These are phyloP conservation scores for Lagopus muta DNA, from an alignment of 2,113 vertebrate species.

Conservation along the genomic window DNA sequence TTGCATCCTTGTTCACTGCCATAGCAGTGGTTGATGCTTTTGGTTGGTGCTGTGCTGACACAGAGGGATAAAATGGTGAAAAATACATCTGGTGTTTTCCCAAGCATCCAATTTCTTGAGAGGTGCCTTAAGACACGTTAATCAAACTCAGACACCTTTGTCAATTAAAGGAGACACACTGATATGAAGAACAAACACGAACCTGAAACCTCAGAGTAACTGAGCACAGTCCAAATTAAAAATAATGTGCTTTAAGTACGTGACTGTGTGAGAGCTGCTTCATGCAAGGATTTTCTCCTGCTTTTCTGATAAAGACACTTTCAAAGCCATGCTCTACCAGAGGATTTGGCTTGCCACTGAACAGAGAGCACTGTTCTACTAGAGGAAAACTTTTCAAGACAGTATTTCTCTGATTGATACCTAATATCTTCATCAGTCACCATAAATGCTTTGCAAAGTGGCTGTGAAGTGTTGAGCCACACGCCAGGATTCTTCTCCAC, in stretches of 20 bases:
- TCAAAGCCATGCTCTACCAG: neutral
- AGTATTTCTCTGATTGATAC: slow-evolving; percentile 59
- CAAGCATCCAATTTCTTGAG: neutral
- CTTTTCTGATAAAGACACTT: neutral
- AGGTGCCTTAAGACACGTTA: neutral
- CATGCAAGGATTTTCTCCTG: neutral
- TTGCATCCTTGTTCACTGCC: neutral
- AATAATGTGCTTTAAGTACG: neutral
- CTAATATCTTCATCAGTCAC: slow-evolving; percentile 99
- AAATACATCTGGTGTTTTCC: neutral
- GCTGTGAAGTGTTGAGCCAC: slow-evolving; percentile 96
- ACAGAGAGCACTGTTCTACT: no score
- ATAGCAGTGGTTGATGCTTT: neutral
- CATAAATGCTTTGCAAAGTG: slow-evolving; percentile 97
- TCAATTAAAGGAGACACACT: neutral
- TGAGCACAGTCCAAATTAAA: neutral
- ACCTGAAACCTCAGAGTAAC: neutral
- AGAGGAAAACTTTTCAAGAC: neutral
- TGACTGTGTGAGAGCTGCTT: neutral
- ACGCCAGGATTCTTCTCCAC: slow-evolving; percentile 99
- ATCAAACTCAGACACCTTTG: neutral
- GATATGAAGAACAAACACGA: neutral
- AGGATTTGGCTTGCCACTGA: neutral
- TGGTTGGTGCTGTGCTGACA: neutral
- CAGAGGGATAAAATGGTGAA: neutral